Evolutionary conservation across 35 echinoderm and acorn worm species (phyloP).

Genomic region (Lytechinus pictus): DNA sequence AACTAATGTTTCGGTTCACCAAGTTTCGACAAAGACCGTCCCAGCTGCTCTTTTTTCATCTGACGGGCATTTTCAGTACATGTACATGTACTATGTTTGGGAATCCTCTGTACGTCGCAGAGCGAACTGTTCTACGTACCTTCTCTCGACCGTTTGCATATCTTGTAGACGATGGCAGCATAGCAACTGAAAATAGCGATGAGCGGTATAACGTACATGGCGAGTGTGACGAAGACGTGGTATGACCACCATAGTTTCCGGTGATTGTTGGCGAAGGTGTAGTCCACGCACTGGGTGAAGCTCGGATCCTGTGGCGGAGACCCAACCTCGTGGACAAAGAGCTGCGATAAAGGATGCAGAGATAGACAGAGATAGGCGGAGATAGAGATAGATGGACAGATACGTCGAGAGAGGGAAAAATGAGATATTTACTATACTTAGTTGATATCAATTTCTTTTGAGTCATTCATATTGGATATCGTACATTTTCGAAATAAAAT

Average conservation of each 20-base stretch:
- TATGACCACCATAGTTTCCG: slow-evolving; percentile 10
- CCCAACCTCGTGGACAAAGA: slow-evolving; percentile 51
- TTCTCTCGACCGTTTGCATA: slow-evolving; percentile 54
- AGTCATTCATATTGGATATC: too few relatives aligned
- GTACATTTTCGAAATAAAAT: too few relatives aligned
- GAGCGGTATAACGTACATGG: slow-evolving; percentile 61
- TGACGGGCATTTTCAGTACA: too few relatives aligned
- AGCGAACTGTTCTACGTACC: not conserved
- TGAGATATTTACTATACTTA: too few relatives aligned
- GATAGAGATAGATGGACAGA: not conserved
- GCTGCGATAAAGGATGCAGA: slow-evolving; percentile 36
- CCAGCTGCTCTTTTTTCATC: too few relatives aligned
- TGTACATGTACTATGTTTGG: too few relatives aligned
- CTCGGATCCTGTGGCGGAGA: slow-evolving; percentile 3
- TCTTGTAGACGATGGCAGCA: slow-evolving; percentile 67
- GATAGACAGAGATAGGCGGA: not conserved
- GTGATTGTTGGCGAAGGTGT: slow-evolving; percentile 26
- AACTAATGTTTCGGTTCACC: too few relatives aligned
- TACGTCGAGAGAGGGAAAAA: too few relatives aligned
- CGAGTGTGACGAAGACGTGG: slow-evolving; percentile 49
- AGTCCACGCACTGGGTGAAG: slow-evolving; percentile 62
- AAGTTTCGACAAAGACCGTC: too few relatives aligned
- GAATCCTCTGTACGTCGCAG: too few relatives aligned
- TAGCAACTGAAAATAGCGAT: slow-evolving; percentile 64
- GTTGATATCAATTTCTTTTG: too few relatives aligned